Percentiles rank a stretch among this genome's conserved stretches.
Evolutionary conservation across 2,888 invertebrate species (phyloP).

Genomic region (Drosophila differens): DNA sequence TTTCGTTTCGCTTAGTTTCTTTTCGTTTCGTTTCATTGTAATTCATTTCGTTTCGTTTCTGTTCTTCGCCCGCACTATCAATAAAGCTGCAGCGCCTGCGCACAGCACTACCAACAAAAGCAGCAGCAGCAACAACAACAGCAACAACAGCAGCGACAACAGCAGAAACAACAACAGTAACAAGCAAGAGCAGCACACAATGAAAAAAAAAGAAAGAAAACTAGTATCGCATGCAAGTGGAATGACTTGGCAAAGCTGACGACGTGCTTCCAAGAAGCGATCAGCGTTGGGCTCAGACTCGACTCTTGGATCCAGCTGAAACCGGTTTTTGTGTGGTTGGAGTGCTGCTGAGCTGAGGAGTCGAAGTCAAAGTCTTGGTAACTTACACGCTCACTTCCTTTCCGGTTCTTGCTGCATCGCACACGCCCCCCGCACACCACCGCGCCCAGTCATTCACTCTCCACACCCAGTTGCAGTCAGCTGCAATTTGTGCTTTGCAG

Average conservation of each 20-base stretch:
- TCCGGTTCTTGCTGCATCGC: slow-evolving; percentile 72
- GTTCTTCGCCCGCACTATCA: slow-evolving; percentile 71
- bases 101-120: slow-evolving; percentile 39
- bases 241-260: slow-evolving; percentile 71
- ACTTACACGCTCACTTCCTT: slow-evolving; percentile 80
- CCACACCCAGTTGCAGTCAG: slow-evolving; percentile 52
- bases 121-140: slow-evolving; percentile 20
- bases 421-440: neutral
- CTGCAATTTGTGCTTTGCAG: slow-evolving; percentile 64
- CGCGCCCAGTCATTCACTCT: neutral
- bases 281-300: slow-evolving; percentile 18
- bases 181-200: slow-evolving; percentile 28
- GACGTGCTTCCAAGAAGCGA: slow-evolving; percentile 78
- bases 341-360: slow-evolving; percentile 22
- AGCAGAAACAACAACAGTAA: slow-evolving; percentile 27
- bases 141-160: slow-evolving; percentile 25
- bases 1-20: slow-evolving; percentile 39
- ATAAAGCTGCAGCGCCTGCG: slow-evolving; percentile 65
- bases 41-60: slow-evolving; percentile 31
- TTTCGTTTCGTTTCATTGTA: slow-evolving; percentile 35
- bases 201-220: slow-evolving; percentile 51
- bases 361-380: slow-evolving; percentile 76
- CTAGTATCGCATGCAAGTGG: slow-evolving; percentile 78
- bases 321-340: slow-evolving; percentile 57
- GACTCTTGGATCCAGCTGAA: slow-evolving; percentile 27